Percentiles rank a stretch among this genome's conserved stretches.
phyloP scores from a whole-genome alignment of 2,888 invertebrate species.

The Meghimatium bilineatum region DNA sequence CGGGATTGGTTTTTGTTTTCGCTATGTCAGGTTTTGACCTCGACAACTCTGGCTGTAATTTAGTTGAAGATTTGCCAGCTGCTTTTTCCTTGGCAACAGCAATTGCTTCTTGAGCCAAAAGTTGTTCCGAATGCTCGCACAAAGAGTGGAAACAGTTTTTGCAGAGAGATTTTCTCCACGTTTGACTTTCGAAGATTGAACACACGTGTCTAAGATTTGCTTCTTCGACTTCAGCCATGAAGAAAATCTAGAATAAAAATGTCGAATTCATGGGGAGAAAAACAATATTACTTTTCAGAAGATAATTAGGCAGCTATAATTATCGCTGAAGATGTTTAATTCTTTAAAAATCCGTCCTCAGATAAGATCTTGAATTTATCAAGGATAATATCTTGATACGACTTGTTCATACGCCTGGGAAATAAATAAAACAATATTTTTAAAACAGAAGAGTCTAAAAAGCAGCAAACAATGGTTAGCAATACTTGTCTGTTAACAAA shows the following conservation, averaged over 20 bases:
- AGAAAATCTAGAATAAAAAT: neutral
- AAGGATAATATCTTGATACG: neutral
- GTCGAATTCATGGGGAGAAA: neutral
- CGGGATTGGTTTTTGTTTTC: slow-evolving; percentile 34
- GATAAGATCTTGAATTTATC: neutral
- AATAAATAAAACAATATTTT: neutral
- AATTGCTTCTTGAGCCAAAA: slow-evolving; percentile 45
- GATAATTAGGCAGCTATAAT: neutral
- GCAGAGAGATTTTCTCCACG: slow-evolving; percentile 77
- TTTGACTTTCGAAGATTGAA: slow-evolving; percentile 77
- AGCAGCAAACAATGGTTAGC: neutral
- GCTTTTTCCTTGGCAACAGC: slow-evolving; percentile 45
- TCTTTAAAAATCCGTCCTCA: neutral
- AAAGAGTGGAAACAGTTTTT: slow-evolving; percentile 75
- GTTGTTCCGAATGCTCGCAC: slow-evolving; percentile 64
- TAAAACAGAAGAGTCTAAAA: too few species aligned
- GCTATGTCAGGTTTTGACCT: neutral
- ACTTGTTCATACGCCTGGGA: neutral
- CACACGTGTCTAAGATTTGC: slow-evolving; percentile 57
- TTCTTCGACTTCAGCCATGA: slow-evolving; percentile 31
- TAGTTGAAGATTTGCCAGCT: slow-evolving; percentile 34
- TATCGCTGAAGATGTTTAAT: too few species aligned
- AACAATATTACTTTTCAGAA: neutral
- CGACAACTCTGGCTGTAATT: neutral
- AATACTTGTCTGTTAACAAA: neutral